These are phyloP conservation scores for Lethocerus indicus DNA, from an alignment of 1,140 invertebrate species.

Conservation along the genomic window DNA sequence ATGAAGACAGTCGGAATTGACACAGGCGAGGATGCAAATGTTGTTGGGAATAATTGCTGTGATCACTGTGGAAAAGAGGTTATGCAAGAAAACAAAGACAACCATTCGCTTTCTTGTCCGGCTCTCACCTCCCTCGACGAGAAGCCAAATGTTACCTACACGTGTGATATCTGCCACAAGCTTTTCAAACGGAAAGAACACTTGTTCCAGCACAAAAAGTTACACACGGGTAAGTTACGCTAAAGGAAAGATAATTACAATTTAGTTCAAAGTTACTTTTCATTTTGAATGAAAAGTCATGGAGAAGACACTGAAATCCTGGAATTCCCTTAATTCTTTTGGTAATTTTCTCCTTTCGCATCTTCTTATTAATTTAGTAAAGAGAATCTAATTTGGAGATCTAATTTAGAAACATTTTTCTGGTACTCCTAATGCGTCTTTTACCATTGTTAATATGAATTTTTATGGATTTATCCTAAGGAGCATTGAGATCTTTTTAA, in stretches of 20 bases:
- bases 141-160: slow-evolving; percentile 4
- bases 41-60: slow-evolving; percentile 15
- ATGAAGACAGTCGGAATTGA: slow-evolving; percentile 17
- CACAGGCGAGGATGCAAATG: not conserved
- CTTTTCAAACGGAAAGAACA: slow-evolving; percentile 41
- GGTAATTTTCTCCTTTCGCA: too few relatives aligned
- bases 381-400: too few relatives aligned
- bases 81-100: slow-evolving; percentile 16
- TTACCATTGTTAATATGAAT: too few relatives aligned
- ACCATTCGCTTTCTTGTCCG: slow-evolving; percentile 13
- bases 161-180: slow-evolving; percentile 37
- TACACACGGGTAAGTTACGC: slow-evolving; percentile 36
- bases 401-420: too few relatives aligned
- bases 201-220: slow-evolving; percentile 39
- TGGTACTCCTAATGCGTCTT: too few relatives aligned
- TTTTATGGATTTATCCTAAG: too few relatives aligned
- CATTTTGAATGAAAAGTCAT: too few relatives aligned
- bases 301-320: too few relatives aligned
- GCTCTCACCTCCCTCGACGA: not conserved
- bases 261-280: too few relatives aligned
- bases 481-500: too few relatives aligned
- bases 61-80: slow-evolving; percentile 19
- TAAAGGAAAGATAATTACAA: not conserved
- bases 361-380: too few relatives aligned
- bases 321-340: too few relatives aligned